Base-by-base conservation (phyloP, 2,888 invertebrate genomes). In the Nemapogon koenigi region DNA sequence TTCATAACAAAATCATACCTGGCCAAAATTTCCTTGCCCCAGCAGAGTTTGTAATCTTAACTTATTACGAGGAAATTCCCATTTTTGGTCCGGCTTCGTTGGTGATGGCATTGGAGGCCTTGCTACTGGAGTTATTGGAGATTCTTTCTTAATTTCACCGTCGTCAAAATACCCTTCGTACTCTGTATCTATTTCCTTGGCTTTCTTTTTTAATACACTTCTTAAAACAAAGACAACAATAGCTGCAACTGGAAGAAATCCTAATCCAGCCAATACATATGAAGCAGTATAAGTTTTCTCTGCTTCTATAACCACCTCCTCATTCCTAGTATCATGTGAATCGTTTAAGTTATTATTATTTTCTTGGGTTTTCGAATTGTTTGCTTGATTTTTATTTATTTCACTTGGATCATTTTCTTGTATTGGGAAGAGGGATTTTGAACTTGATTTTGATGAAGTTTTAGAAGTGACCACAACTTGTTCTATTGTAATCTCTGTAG, bases 1-100 rank as follows among this genome's bases (percentile, higher is more conserved):
- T n/a, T n/a, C n/a, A n/a, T n/a, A n/a, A n/a, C 4, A 27, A 27
- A 6, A 18, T 44, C 49, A 50, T 53, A 86, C 87, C 82, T 87
- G 89, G 16, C 92, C 92, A 59, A 92, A 92, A 63, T 91, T 90
- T 22, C 92, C 91, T 66, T 92, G 90, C 4, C 91, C 92, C 16
- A 92, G 68, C 37, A 91, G 80, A 14, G 90, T 90, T 53, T 90
- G 89, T 39, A 92, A 70, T 28, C 89, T 81, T 32, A 92, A 76
- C 51, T 90, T 89, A 45, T 85, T 86, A 45, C 91, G 80, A 1
- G 91, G 89, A 55, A 91, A 91, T 58, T 91, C 91, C 83, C 88
- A 88, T 52, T 83, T 81, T 35, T 81, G 81, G 47, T 84, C 83
- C 28, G 83, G 82, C 49, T 82, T 80, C 2, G 76, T 58, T 2